phyloP scores from a whole-genome alignment of 2,113 vertebrate species.

The Hippopotamus amphibius region DNA sequence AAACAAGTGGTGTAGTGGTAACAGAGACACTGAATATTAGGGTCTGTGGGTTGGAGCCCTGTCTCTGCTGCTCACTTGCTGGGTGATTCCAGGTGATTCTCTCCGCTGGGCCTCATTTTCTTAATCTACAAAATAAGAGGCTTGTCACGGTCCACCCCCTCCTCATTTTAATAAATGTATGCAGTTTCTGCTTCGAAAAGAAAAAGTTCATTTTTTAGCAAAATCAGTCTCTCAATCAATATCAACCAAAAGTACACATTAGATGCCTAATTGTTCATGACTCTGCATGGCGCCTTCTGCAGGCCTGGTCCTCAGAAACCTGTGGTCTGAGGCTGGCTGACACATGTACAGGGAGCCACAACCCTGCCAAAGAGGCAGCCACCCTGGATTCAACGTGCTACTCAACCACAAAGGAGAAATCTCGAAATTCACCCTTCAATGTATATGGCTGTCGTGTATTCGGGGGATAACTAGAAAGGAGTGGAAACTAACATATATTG shows the following conservation, averaged over 20 bases:
- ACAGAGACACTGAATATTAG: not conserved
- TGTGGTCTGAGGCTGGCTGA: not conserved
- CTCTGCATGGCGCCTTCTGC: not conserved
- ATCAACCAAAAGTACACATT: not conserved
- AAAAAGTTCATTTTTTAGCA: not conserved
- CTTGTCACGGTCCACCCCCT: not conserved
- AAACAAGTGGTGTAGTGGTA: not conserved
- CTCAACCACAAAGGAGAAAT: not conserved
- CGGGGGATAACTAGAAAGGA: not conserved
- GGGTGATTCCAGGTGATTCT: not conserved
- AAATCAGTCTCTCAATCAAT: not conserved
- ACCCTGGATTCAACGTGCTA: not conserved
- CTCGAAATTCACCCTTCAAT: not conserved
- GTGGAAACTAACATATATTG: not conserved
- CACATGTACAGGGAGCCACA: not conserved
- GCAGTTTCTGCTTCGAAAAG: not conserved
- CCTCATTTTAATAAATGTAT: not conserved
- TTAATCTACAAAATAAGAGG: not conserved
- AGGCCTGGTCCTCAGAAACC: not conserved
- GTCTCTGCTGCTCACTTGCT: not conserved
- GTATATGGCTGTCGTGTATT: not conserved
- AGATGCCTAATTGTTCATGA: not conserved
- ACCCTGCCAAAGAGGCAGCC: not conserved
- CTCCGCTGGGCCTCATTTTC: not conserved
- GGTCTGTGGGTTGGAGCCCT: not conserved